Base-by-base conservation (phyloP, 1,140 invertebrate genomes). In the Asobara japonica region DNA sequence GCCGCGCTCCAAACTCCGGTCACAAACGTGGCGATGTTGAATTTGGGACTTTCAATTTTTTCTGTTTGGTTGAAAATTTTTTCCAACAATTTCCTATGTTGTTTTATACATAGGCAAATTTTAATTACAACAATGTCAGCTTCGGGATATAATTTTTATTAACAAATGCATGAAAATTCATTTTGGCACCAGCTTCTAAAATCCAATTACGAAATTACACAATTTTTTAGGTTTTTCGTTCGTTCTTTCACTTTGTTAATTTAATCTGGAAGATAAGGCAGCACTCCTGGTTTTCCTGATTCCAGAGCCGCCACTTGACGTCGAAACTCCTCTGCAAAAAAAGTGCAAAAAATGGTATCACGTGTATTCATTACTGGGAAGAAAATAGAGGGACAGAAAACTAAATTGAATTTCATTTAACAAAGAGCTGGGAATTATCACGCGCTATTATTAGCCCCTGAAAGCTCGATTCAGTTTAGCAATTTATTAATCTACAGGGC, bases 291-390 rank as follows among this genome's bases (percentile, higher is more conserved):
- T 78, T 74, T 8, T 84, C 41, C 0, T 83, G 76, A 56, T 83
- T 82, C 82, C 81, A 84, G 0, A 89, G 33, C 71, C 77, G 86
- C 86, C 87, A 89, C 70, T 88, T 88, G n/a, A 89, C 80, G 56
- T 86, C 79, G 66, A 83, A 89, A 18, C 76, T 76, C 75, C 82
- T 78, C 88, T 89, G 81, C 38, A 87, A 88, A 74, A 70, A 51
- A 75, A 78, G 76, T 73, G 73, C 62, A 74, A 41, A 45, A 75
- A 69, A 65, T 68, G 5, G 18, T 16, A 25, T 22, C 10, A 41
- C 3, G 2, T 56, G 22, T 25, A 27, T 25, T 56, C 6, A 25
- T 4, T 56, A 6, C 4, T 33, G 4, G 31, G 31, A 33, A 16
- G 16, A 6, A 16, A 45, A 16, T n/a, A 16, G n/a, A 45, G n/a